phyloP scores from a whole-genome alignment of 2,888 invertebrate genomes.

The Meandrusa payeni region DNA sequence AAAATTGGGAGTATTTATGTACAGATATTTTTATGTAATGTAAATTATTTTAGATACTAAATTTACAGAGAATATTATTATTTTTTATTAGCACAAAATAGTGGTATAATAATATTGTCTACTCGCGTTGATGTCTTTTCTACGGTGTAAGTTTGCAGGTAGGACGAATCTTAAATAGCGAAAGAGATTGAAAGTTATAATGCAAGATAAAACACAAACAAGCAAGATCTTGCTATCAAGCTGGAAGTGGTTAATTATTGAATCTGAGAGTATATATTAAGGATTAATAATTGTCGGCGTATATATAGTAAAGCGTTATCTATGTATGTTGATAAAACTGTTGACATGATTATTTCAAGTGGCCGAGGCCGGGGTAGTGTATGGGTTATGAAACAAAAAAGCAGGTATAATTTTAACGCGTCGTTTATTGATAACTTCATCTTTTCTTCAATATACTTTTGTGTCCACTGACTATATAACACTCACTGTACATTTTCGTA shows the following conservation, averaged over 20 bases:
- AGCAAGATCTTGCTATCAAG: too few relatives aligned
- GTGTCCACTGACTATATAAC: slow-evolving; percentile 82
- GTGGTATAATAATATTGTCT: not conserved
- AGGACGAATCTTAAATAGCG: too few relatives aligned
- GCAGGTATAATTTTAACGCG: slow-evolving; percentile 73
- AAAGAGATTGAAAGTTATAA: too few relatives aligned
- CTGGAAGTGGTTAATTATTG: too few relatives aligned
- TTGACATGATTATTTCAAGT: slow-evolving; percentile 11
- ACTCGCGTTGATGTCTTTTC: slow-evolving; percentile 24
- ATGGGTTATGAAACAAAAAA: slow-evolving; percentile 68
- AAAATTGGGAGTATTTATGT: too few relatives aligned
- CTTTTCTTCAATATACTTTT: slow-evolving; percentile 78
- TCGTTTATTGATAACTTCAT: slow-evolving; percentile 80
- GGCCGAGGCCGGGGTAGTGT: slow-evolving; percentile 29
- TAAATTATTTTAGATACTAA: too few relatives aligned
- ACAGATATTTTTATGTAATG: too few relatives aligned
- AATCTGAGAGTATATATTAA: too few relatives aligned
- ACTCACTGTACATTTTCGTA: slow-evolving; percentile 81
- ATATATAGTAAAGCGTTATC: slow-evolving; percentile 8
- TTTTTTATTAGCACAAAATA: too few relatives aligned
- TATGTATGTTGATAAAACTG: slow-evolving; percentile 9
- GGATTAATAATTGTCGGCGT: too few relatives aligned
- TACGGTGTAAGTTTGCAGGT: not conserved
- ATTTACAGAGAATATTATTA: too few relatives aligned
- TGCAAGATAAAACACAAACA: not conserved